Base-by-base conservation (phyloP, 1,140 invertebrate genomes). In the Condylostylus longicornis region DNA sequence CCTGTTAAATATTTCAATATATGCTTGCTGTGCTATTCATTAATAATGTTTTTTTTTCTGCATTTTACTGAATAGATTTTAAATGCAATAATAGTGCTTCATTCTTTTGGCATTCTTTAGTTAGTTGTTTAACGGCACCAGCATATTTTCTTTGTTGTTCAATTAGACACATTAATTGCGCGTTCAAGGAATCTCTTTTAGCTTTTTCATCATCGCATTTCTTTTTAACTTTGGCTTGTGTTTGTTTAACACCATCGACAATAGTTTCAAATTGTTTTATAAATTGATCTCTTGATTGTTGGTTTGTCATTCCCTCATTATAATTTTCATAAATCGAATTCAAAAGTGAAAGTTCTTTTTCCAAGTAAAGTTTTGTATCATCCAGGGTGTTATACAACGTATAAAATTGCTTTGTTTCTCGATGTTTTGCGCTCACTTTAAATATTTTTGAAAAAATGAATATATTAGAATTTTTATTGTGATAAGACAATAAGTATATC, bases 371-470 rank as follows among this genome's bases (percentile, higher is more conserved):
- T 58, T 87, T 84, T 4, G 84, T 86, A 64, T 96, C 91, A 58
- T 90, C 81, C n/a, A 97, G 65, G 5, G 85, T 90, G 63, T 98
- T 98, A 59, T 94, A 93, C 35, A 96, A 67, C 19, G 86, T 93
- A 55, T 90, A 97, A 67, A 90, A 94, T 65, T 96, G 88, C 61
- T 96, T 96, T 0, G 90, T 96, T 70, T 97, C 90, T 55, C 83
- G 81, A 51, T 97, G 89, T 51, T 89, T 95, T 18, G 81, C 78
- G 40, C 86, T 79, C 56, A 97, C 89, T 93, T 58, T 38, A 74
- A 71, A 28, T 12, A 40, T 27, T 13, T 28, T 32, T 36, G n/a
- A 38, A 38, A 31, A 10, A 31, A 14, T 33, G 9, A 40, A 28
- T 35, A 20, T 27, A 7, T 31, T 31, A 6, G 9, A 12, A 31